phyloP scores from a whole-genome alignment of 1,140 invertebrate species.

The Diorhabda sublineata region DNA sequence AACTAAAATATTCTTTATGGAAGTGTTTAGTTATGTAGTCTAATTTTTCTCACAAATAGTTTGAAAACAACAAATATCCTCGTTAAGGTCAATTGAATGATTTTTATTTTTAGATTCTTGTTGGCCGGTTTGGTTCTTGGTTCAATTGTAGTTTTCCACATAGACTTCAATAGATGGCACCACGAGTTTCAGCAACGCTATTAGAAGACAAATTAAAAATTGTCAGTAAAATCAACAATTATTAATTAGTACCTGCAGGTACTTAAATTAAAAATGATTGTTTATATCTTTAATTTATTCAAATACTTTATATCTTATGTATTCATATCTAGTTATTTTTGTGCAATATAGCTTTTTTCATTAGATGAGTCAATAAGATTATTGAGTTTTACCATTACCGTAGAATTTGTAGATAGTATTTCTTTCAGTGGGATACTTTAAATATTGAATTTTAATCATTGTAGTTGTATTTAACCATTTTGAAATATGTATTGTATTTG shows the following conservation, averaged over 20 bases:
- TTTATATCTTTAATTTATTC: not conserved
- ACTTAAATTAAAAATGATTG: not conserved
- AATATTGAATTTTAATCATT: conserved; percentile 12
- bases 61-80: too few relatives aligned
- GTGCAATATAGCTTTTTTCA: not conserved
- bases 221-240: too few relatives aligned
- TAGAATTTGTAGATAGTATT: conserved; percentile 14
- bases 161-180: conserved; percentile 99
- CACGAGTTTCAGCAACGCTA: conserved; percentile 95
- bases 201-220: conserved; percentile 48
- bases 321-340: not conserved
- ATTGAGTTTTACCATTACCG: conserved; percentile 13
- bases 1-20: too few relatives aligned
- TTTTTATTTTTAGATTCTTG: conserved; percentile 69
- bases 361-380: not conserved
- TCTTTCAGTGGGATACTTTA: conserved; percentile 11
- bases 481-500: conserved; percentile 19
- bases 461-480: conserved; percentile 17
- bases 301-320: not conserved
- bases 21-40: too few relatives aligned
- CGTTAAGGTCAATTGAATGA: not conserved
- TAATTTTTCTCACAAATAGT: too few relatives aligned
- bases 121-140: conserved; percentile 95
- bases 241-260: not conserved
- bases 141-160: conserved; percentile 97